phyloP scores from a whole-genome alignment of 1,140 invertebrate species.

The Drosophila pallidifrons region DNA sequence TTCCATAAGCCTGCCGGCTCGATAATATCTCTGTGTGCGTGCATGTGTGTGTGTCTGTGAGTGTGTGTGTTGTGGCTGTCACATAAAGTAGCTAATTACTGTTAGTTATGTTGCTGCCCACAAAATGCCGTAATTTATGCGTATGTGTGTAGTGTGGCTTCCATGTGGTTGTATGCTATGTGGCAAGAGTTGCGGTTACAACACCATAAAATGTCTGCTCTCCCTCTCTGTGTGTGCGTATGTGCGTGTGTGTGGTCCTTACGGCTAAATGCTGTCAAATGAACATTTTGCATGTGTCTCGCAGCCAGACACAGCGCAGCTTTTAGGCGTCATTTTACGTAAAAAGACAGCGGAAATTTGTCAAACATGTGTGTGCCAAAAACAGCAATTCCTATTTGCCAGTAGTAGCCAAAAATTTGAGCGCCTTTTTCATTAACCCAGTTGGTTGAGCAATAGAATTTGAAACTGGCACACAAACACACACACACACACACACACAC shows the following conservation, averaged over 20 bases:
- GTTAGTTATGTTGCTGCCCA: constrained; percentile 78
- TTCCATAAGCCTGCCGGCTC: constrained; percentile 6
- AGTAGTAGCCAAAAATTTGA: constrained; percentile 13
- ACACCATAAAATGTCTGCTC: constrained; percentile 46
- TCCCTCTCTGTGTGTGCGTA: constrained; percentile 11
- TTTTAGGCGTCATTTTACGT: not conserved
- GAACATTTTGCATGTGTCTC: constrained; percentile 44
- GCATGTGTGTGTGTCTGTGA: constrained; percentile 2
- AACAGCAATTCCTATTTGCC: constrained; percentile 10
- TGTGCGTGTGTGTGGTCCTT: constrained; percentile 17
- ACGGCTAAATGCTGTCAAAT: constrained; percentile 41
- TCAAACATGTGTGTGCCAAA: constrained; percentile 26
- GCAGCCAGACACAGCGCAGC: constrained; percentile 4
- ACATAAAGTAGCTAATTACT: constrained; percentile 80
- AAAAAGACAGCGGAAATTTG: constrained; percentile 15
- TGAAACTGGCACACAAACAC: constrained; percentile 8
- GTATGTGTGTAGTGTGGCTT: constrained; percentile 32
- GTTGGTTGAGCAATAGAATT: constrained; percentile 15
- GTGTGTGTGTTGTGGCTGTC: constrained; percentile 44
- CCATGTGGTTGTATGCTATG: constrained; percentile 33
- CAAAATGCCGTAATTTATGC: constrained; percentile 73
- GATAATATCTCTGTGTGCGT: constrained; percentile 10
- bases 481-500: not conserved
- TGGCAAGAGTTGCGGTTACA: constrained; percentile 50
- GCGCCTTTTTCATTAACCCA: constrained; percentile 34